These are phyloP conservation scores for Coremacera marginata DNA, from an alignment of 2,888 invertebrate species.

Conservation along the genomic window DNA sequence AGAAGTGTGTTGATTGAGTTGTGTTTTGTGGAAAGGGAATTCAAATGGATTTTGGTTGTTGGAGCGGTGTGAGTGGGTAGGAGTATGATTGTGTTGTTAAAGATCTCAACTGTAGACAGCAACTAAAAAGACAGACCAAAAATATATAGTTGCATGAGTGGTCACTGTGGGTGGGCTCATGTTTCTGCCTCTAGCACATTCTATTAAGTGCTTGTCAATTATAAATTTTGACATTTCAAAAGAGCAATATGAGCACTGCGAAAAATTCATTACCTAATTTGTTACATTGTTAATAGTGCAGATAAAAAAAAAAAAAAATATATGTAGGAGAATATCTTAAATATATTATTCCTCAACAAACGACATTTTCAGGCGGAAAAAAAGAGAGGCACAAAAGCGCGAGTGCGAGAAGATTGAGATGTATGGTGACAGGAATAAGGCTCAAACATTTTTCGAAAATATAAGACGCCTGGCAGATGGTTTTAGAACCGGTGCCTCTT, in stretches of 20 bases:
- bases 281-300: too few species aligned
- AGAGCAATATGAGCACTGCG: conserved; percentile 4
- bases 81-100: not conserved
- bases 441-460: too few species aligned
- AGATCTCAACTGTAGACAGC: not conserved
- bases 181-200: not conserved
- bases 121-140: not conserved
- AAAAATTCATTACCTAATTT: not conserved
- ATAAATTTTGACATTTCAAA: conserved; percentile 17
- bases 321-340: too few species aligned
- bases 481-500: too few species aligned
- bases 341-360: too few species aligned
- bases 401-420: too few species aligned
- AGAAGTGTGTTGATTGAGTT: not conserved
- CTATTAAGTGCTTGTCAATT: conserved; percentile 35
- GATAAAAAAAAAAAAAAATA: too few species aligned
- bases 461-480: too few species aligned
- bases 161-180: conserved; percentile 13
- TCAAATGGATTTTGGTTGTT: too few species aligned
- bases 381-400: too few species aligned
- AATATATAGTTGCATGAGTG: not conserved
- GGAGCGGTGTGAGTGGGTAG: not conserved
- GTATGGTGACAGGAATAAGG: too few species aligned
- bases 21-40: not conserved
- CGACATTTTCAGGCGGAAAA: too few species aligned